Percentiles rank a stretch among this genome's conserved stretches.
These are phyloP conservation scores for Danaus melanippus DNA, from an alignment of 1,140 invertebrate genomes.

Conservation along the genomic window DNA sequence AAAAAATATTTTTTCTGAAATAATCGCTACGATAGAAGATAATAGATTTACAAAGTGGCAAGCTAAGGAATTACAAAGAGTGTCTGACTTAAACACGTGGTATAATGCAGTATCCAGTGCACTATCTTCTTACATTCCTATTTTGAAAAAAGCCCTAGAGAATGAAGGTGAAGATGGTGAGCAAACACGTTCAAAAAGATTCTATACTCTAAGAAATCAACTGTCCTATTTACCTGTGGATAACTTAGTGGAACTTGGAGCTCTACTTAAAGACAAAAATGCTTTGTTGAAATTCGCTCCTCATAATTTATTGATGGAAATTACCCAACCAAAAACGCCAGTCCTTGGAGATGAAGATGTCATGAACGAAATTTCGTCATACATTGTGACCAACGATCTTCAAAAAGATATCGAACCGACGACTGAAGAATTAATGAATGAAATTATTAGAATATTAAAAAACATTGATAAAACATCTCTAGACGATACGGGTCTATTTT, in stretches of 20 bases:
- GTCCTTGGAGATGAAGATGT: constrained; percentile 53
- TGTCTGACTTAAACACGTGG: constrained; percentile 41
- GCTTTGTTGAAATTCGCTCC: constrained; percentile 41
- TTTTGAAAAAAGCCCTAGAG: constrained; percentile 24
- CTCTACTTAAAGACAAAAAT: constrained; percentile 23
- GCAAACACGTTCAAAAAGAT: constrained; percentile 14
- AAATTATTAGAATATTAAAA: constrained; percentile 53
- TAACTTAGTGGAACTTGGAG: constrained; percentile 37
- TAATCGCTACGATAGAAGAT: constrained; percentile 51
- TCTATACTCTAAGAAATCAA: constrained; percentile 22
- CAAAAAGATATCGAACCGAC: constrained; percentile 51
- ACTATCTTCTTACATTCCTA: constrained; percentile 33
- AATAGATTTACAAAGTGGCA: constrained; percentile 45
- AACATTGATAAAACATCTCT: constrained; percentile 43
- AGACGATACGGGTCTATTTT: constrained; percentile 31
- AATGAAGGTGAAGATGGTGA: constrained; percentile 10
- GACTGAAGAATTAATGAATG: constrained; percentile 47
- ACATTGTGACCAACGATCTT: constrained; percentile 51
- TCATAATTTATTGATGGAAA: constrained; percentile 27
- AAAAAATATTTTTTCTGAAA: constrained; percentile 57
- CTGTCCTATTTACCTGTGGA: constrained; percentile 42
- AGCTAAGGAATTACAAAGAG: constrained; percentile 37
- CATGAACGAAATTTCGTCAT: constrained; percentile 39
- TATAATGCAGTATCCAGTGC: constrained; percentile 20
- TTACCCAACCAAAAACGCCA: constrained; percentile 41